Evolutionary conservation across 2,888 invertebrate species (phyloP).

Genomic region (Celastrina argiolus): DNA sequence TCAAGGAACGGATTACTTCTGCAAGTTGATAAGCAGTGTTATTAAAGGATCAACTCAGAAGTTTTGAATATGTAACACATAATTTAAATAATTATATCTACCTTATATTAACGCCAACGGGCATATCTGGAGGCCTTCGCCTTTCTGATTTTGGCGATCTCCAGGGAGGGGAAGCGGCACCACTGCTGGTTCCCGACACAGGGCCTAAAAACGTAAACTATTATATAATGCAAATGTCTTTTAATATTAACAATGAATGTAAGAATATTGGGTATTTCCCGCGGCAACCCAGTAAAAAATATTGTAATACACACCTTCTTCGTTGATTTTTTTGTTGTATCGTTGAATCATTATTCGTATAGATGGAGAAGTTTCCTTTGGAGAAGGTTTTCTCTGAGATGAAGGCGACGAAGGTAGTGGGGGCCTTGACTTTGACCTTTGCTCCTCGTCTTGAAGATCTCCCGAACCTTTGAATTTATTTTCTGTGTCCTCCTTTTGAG

Average conservation of each 20-base stretch:
- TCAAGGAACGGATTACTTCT: slow-evolving; percentile 75
- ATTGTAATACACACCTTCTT: slow-evolving; percentile 61
- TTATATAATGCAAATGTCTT: too few species aligned
- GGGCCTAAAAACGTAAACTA: slow-evolving; percentile 45
- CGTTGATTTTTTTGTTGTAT: slow-evolving; percentile 81
- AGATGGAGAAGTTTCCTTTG: slow-evolving; percentile 83
- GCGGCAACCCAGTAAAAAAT: not conserved
- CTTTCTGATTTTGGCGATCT: slow-evolving; percentile 80
- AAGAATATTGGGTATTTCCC: too few species aligned
- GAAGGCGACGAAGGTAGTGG: slow-evolving; percentile 80
- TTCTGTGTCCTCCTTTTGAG: slow-evolving; percentile 37
- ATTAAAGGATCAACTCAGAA: not conserved
- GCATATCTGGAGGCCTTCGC: slow-evolving; percentile 73
- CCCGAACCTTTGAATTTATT: slow-evolving; percentile 54
- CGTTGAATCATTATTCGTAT: slow-evolving; percentile 84
- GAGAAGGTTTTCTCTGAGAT: slow-evolving; percentile 70
- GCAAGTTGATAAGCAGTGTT: slow-evolving; percentile 17
- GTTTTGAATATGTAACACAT: not conserved
- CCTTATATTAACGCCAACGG: slow-evolving; percentile 71
- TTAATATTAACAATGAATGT: too few species aligned
- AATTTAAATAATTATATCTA: slow-evolving; percentile 31
- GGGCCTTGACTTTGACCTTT: slow-evolving; percentile 61
- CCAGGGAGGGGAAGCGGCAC: slow-evolving; percentile 82
- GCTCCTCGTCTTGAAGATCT: slow-evolving; percentile 62
- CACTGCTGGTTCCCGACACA: slow-evolving; percentile 75